Conservation (phyloP, 2,113 vertebrate genomes). For the Chaenocephalus aceratus region DNA sequence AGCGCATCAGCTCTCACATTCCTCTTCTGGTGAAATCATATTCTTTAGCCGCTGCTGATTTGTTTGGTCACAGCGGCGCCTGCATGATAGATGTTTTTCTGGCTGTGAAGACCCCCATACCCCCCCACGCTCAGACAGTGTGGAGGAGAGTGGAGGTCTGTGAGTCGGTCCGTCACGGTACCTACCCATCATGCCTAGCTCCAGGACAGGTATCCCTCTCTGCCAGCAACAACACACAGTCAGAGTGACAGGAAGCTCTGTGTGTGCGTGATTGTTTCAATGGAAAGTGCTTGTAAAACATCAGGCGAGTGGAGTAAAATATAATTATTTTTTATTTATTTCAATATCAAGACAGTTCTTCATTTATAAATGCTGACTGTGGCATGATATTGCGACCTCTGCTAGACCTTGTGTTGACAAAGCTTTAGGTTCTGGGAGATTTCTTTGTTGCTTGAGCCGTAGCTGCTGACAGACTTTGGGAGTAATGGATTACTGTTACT, state of each 20-base stretch:
- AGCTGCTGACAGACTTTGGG: too few relatives aligned
- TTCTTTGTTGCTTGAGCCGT: too few relatives aligned
- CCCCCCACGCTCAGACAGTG: conserved; percentile 25
- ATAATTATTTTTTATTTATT: background rate
- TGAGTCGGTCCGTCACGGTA: conserved; percentile 21
- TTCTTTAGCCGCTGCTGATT: conserved; percentile 64
- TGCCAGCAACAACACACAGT: conserved; percentile 80
- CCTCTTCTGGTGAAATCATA: conserved; percentile 69
- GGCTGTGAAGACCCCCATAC: conserved; percentile 50
- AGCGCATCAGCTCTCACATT: conserved; percentile 58
- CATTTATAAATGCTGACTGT: background rate
- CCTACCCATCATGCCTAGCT: conserved; percentile 80
- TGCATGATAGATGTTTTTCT: conserved; percentile 74
- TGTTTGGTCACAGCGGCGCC: conserved; percentile 77
- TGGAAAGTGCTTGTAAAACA: conserved; percentile 15
- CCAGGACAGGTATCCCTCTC: conserved; percentile 57
- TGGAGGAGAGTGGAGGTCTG: conserved; percentile 56
- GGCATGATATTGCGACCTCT: background rate
- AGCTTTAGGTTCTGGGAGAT: background rate
- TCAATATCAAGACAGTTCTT: background rate
- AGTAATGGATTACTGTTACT: too few relatives aligned
- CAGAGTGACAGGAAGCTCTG: conserved; percentile 26
- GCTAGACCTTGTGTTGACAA: background rate
- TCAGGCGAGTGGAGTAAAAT: background rate
- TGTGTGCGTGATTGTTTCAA: conserved; percentile 17